These are phyloP conservation scores for Clistopyga incitator DNA, from an alignment of 2,888 invertebrate species.

Conservation along the genomic window DNA sequence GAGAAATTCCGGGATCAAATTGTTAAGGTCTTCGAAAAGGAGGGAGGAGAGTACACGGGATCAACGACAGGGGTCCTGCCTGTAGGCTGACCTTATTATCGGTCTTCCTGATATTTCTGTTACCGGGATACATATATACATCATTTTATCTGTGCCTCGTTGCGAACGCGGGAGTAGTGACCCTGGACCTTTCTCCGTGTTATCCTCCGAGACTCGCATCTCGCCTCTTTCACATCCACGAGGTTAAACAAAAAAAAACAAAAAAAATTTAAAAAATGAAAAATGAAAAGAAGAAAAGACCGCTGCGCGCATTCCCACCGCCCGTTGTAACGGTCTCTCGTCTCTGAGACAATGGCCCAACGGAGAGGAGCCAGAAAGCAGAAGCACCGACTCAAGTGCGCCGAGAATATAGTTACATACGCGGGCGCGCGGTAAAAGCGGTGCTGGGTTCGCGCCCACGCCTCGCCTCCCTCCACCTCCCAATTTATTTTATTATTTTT, in stretches of 20 bases:
- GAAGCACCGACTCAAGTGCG: conserved; percentile 49
- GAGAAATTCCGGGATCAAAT: conserved; percentile 55
- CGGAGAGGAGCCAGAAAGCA: conserved; percentile 24
- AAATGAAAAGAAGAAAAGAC: conserved; percentile 22
- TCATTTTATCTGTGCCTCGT: conserved; percentile 6
- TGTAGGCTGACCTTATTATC: conserved; percentile 60
- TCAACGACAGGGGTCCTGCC: conserved; percentile 40
- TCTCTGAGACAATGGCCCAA: conserved; percentile 65
- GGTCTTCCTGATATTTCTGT: conserved; percentile 37
- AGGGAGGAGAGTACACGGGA: conserved; percentile 14
- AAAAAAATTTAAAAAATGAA: conserved; percentile 10
- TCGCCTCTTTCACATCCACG: conserved; percentile 26
- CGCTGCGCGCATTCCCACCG: conserved; percentile 58
- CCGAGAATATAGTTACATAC: not conserved
- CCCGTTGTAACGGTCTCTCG: conserved; percentile 63
- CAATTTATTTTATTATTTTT: too few species aligned
- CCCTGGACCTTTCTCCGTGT: conserved; percentile 46
- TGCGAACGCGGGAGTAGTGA: conserved; percentile 36
- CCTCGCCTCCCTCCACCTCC: conserved; percentile 32
- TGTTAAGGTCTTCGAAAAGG: not conserved
- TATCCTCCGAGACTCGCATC: conserved; percentile 14
- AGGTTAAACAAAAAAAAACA: conserved; percentile 29
- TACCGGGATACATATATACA: conserved; percentile 7
- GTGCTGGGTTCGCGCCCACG: conserved; percentile 47
- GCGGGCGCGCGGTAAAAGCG: not conserved